Evolutionary conservation across 1,140 invertebrate species (phyloP).

Genomic region (Orius laevigatus): DNA sequence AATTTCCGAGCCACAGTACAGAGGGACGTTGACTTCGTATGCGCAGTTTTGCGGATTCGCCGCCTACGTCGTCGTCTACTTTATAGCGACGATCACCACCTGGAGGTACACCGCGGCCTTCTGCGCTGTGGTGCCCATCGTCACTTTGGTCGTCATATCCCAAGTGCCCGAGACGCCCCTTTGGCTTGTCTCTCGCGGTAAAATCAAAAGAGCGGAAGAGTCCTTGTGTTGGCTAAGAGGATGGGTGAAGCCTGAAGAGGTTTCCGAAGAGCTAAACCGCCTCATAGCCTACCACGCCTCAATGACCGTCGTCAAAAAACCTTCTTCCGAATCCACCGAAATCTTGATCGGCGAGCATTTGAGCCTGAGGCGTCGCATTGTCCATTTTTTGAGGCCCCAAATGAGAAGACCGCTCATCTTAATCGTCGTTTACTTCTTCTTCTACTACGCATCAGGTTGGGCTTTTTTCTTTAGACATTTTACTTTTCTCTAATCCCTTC

Average conservation of each 20-base stretch:
- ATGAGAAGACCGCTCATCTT: constrained; percentile 32
- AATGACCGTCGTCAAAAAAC: neutral
- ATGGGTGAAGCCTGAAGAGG: constrained; percentile 29
- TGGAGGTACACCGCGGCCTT: constrained; percentile 15
- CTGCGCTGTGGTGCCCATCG: constrained; percentile 13
- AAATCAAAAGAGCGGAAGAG: constrained; percentile 30
- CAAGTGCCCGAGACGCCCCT: constrained; percentile 47
- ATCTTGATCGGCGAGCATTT: constrained; percentile 5
- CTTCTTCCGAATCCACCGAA: neutral
- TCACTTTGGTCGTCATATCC: constrained; percentile 12
- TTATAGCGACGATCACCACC: constrained; percentile 7
- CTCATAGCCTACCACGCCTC: constrained; percentile 22
- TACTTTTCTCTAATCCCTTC: too few species aligned
- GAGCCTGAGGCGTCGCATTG: constrained; percentile 14
- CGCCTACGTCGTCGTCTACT: constrained; percentile 16
- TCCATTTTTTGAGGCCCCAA: constrained; percentile 30
- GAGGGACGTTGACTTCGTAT: constrained; percentile 18
- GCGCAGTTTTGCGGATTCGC: constrained; percentile 16
- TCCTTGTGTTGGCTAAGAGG: constrained; percentile 33
- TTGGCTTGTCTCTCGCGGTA: constrained; percentile 36
- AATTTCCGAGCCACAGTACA: constrained; percentile 27
- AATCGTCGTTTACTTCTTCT: constrained; percentile 32
- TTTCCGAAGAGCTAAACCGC: constrained; percentile 30
- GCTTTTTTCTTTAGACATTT: too few species aligned
- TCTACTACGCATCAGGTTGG: constrained; percentile 32